phyloP scores from a whole-genome alignment of 2,113 vertebrate species.

The Barnardius zonarius region DNA sequence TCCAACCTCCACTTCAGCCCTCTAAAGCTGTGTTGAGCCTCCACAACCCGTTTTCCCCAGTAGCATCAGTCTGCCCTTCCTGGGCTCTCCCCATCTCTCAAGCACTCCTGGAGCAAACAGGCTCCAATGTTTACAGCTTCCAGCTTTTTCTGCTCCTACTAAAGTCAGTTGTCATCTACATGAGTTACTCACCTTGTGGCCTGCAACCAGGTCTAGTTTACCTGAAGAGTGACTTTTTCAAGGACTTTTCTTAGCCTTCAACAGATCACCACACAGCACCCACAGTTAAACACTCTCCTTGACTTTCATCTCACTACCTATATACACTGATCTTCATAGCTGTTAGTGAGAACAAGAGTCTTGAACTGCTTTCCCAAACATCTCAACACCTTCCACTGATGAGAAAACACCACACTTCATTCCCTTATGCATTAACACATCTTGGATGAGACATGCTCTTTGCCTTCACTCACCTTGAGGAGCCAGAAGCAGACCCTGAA shows the following conservation, averaged over 20 bases:
- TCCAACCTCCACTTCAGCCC: not conserved
- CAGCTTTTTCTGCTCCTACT: not conserved
- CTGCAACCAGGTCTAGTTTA: not conserved
- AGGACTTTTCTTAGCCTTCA: not conserved
- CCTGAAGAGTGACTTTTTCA: not conserved
- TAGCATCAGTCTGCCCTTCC: not conserved
- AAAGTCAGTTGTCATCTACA: not conserved
- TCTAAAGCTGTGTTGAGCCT: not conserved
- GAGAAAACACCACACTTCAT: not conserved
- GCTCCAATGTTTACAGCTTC: not conserved
- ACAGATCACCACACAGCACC: not conserved
- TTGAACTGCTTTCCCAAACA: not conserved
- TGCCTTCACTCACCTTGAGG: slow-evolving; percentile 81
- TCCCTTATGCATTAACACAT: accelerated
- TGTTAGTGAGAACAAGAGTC: not conserved
- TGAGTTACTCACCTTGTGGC: not conserved
- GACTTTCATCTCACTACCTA: not conserved
- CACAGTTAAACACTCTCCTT: no score
- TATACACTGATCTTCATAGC: accelerated
- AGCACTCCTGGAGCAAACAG: not conserved
- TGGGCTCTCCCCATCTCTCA: not conserved
- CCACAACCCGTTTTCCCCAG: not conserved
- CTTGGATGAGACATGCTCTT: not conserved
- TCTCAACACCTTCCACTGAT: not conserved
- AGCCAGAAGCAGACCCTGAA: slow-evolving; percentile 89